Evolutionary conservation across 37 sponge, comb jelly and placozoan genomes (phyloP), one percentile per base, ranked within the genome.

Genomic region (Amphimedon queenslandica): DNA sequence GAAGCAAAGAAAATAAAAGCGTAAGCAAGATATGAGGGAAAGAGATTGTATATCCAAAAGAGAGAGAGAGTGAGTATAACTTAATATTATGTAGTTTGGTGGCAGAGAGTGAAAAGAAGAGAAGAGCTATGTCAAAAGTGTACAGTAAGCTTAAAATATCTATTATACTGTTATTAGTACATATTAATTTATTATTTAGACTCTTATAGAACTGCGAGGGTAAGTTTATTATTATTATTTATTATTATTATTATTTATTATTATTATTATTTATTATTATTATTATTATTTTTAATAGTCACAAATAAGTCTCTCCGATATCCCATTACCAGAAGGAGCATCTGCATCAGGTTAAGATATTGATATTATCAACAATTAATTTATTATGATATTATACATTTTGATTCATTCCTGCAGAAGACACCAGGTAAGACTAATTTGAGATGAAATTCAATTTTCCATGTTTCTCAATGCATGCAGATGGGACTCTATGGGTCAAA

Each of bases 251-350:
- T n/a, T n/a, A 4, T 57, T 2, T 60, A 60, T 5, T 58, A 63
- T 37, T 60, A 58, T 1, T 11, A 27, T 60, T 55, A 72, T 36
- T 72, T 13, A 39, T 13, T 4, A 0, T 3, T 11, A 25, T 76
- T 1, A 23, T 4, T 28, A 8, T 76, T 65, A 32, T 65, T 40
- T 64, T 60, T 37, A 37, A 10, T 31, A 76, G 75, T 90, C 91
- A 16, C 79, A 86, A 57, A 71, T 69, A 41, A 33, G 69, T 39
- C 66, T 90, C 3, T 82, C 81, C 13, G 86, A 90, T 24, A 90
- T 90, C 41, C 91, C 91, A 27, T 37, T 90, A 55, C 91, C 91
- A 1, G 86, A 78, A 10, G 55, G 80, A 34, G 21, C 40, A 11
- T 6, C 63, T 29, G 68, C 21, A 6, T 67, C 28, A 57, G 63